Percentiles rank a stretch among this genome's conserved stretches.
Conservation (phyloP, 2,113 vertebrate species). For the Myrmecophaga tridactyla region DNA sequence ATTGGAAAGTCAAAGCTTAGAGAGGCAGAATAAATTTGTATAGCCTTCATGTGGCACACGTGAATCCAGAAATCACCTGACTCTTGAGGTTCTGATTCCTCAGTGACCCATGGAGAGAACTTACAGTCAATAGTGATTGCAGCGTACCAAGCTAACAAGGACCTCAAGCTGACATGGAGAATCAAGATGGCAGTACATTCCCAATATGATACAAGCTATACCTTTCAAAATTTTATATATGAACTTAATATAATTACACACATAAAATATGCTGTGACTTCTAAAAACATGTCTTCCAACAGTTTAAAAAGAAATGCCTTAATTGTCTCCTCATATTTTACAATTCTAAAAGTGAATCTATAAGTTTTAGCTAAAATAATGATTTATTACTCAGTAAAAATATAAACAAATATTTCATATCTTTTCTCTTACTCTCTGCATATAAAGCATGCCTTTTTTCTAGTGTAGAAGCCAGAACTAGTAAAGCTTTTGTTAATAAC, state of each 20-base stretch:
- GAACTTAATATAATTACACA: not conserved
- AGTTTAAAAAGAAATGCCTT: not conserved
- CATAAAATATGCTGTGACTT: not conserved
- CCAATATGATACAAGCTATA: not conserved
- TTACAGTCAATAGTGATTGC: not conserved
- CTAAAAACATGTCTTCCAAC: not conserved
- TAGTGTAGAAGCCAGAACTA: not conserved
- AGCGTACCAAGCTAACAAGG: not conserved
- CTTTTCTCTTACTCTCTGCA: not conserved
- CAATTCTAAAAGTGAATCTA: not conserved
- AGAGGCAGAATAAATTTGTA: not conserved
- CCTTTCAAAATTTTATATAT: not conserved
- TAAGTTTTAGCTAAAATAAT: not conserved
- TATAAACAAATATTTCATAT: not conserved
- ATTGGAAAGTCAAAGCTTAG: not conserved
- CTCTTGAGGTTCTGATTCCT: not conserved
- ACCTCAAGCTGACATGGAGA: not conserved
- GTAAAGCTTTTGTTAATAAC: not conserved
- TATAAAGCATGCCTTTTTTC: not conserved
- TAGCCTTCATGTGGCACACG: not conserved
- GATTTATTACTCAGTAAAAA: not conserved
- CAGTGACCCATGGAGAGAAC: too few relatives aligned
- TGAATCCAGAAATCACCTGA: not conserved
- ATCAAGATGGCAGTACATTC: not conserved
- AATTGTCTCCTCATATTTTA: not conserved